phyloP scores from a whole-genome alignment of 1,140 invertebrate genomes.

The Drosophila mayri region DNA sequence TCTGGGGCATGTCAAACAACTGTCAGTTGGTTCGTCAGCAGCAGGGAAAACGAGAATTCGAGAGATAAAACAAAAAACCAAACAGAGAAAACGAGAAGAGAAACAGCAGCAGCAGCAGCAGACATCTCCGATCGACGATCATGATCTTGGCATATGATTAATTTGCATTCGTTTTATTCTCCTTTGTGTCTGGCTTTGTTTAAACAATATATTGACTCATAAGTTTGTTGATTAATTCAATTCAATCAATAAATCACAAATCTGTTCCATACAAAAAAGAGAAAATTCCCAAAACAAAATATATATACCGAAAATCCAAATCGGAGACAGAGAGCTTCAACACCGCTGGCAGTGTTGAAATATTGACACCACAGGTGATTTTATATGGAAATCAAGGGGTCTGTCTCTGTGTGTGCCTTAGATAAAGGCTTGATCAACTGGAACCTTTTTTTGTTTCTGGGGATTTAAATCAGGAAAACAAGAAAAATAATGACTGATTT shows the following conservation, averaged over 20 bases:
- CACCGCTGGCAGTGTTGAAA: constrained; percentile 82
- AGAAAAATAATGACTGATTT: constrained; percentile 30
- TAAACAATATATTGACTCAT: constrained; percentile 80
- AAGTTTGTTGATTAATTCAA: constrained; percentile 81
- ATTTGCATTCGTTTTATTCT: constrained; percentile 72
- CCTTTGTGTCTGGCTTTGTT: constrained; percentile 53
- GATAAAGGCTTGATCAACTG: constrained; percentile 5
- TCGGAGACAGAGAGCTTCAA: constrained; percentile 70
- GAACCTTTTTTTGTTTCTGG: constrained; percentile 22
- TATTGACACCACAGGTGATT: constrained; percentile 83
- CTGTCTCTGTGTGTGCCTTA: constrained; percentile 29
- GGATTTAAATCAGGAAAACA: constrained; percentile 7
- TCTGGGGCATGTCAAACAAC: constrained; percentile 80
- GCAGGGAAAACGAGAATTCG: neutral
- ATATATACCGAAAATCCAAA: constrained; percentile 1
- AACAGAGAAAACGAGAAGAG: constrained; percentile 4
- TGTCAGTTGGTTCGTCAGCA: constrained; percentile 72
- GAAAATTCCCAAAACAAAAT: constrained; percentile 24
- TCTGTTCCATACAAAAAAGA: constrained; percentile 48
- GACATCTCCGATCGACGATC: constrained; percentile 31
- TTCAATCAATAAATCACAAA: constrained; percentile 78
- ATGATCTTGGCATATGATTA: constrained; percentile 74
- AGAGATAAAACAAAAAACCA: neutral
- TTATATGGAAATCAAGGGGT: constrained; percentile 70
- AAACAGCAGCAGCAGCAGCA: constrained; percentile 39